Evolutionary conservation across 2,888 invertebrate genomes (phyloP).

Genomic region (Trisateles emortualis): DNA sequence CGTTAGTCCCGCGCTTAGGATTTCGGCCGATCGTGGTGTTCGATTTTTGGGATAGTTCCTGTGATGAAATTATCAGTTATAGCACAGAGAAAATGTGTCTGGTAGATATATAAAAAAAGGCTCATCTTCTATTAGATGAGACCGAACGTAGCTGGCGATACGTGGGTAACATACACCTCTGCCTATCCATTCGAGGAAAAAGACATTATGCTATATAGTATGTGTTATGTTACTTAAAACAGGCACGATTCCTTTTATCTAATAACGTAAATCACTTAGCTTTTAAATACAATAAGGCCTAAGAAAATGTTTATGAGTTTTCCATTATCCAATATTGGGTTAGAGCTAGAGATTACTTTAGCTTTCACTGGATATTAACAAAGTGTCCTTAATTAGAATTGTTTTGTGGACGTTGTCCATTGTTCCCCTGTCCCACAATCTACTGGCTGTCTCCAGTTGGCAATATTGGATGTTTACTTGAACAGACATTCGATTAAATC

Average conservation of each 20-base stretch:
- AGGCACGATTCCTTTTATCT: neutral
- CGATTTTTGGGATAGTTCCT: no score
- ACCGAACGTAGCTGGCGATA: no score
- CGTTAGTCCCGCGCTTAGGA: no score
- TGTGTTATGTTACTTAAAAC: neutral
- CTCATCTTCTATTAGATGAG: no score
- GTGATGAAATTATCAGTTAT: no score
- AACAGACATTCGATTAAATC: neutral
- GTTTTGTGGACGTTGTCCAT: constrained; percentile 1
- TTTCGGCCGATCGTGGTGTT: no score
- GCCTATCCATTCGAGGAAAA: no score
- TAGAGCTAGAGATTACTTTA: neutral
- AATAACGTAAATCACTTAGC: constrained; percentile 1
- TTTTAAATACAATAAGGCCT: neutral
- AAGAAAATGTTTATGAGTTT: constrained; percentile 1
- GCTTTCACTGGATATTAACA: neutral
- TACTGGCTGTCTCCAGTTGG: neutral
- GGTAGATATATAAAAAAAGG: no score
- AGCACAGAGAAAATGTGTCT: no score
- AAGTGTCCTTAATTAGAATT: constrained; percentile 1
- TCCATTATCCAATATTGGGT: neutral
- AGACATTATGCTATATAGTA: no score
- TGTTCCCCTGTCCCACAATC: neutral
- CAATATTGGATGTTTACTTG: neutral
- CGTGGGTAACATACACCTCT: no score